Base-by-base conservation (phyloP, 1,140 invertebrate species). In the Rhopalosiphum padi region DNA sequence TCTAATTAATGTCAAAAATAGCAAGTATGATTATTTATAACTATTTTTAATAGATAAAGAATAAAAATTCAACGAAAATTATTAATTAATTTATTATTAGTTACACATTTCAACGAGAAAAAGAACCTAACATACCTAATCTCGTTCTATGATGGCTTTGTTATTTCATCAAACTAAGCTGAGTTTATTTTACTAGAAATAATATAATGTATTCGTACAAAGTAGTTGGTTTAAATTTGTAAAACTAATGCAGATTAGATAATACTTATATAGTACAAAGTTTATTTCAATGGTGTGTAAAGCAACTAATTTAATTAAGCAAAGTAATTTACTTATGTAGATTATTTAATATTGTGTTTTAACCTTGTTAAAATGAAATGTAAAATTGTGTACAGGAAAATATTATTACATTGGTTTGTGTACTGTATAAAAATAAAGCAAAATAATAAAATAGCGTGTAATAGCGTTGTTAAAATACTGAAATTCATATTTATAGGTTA, bases 261-360 rank as follows among this genome's bases (percentile, higher is more conserved):
- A 37, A 55, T 89, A 51, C 87, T 89, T 89, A 55, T 89, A 23
- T 55, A 48, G n/a, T 37, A 41, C n/a, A 89, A 41, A 89, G 48
- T 89, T 89, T 89, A 89, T 89, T 89, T 37, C 18, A 46, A 51
- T 89, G 35, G 43, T n/a, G 43, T 87, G 46, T 51, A 89, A 87
- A 15, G 43, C 15, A 41, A 46, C 37, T 48, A 48, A 55, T 89
- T 89, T 89, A 89, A 89, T 89, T 37, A 89, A 89, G 11, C 23
- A 55, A 53, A 25, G 51, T 55, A 53, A 25, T 37, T 55, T 35
- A 55, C 35, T 89, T 43, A n/a, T 88, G 86, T 88, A 88, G 46
- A 35, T 88, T 48, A 48, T 51, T 48, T 51, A 88, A 51, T 88
- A 88, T 37, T 23, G 46, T 88, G 46, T 88, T 51, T 48, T 51